Evolutionary conservation across 2,113 vertebrate genomes (phyloP).

Genomic region (Theropithecus gelada): DNA sequence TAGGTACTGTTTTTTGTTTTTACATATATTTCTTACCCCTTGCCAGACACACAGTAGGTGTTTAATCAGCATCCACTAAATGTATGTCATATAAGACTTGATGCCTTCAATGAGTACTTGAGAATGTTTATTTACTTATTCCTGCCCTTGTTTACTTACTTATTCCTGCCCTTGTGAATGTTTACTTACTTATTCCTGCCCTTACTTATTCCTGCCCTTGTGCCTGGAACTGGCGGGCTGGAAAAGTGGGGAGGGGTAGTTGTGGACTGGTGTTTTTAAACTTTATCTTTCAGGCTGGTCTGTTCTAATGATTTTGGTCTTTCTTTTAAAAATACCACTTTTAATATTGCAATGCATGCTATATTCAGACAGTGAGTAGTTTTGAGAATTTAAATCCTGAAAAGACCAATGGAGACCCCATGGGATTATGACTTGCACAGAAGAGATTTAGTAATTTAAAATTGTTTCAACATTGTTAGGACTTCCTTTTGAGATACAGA

Average conservation of each 20-base stretch:
- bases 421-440: background rate
- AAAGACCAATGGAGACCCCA: conserved; percentile 3
- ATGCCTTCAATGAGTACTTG: background rate
- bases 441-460: conserved; percentile 19
- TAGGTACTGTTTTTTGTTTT: conserved; percentile 1
- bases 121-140: background rate
- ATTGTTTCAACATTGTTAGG: conserved; percentile 2
- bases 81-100: background rate
- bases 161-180: background rate
- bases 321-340: conserved; percentile 11
- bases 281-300: conserved; percentile 2
- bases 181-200: too few relatives aligned
- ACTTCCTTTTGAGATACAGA: conserved; percentile 41
- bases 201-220: background rate
- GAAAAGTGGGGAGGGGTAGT: background rate
- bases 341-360: background rate
- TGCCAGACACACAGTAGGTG: background rate
- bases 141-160: background rate
- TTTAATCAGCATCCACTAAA: background rate
- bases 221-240: background rate
- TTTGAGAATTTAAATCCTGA: conserved; percentile 46
- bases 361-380: background rate
- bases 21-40: background rate
- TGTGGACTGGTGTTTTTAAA: background rate
- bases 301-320: background rate